Evolutionary conservation across 2,113 vertebrate species (phyloP).

Genomic region (Hyla sarda): DNA sequence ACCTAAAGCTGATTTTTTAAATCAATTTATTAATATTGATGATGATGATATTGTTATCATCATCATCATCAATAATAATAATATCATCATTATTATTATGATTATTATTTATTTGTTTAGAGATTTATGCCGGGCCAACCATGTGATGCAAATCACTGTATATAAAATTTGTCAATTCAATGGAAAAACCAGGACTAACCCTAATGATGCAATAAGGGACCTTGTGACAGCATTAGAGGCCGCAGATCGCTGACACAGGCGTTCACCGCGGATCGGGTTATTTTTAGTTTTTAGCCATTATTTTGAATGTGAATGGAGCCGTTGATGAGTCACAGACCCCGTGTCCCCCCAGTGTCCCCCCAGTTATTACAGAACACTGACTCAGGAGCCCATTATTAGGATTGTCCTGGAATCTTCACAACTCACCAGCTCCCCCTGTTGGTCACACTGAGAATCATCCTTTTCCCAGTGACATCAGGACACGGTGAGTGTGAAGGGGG

Average conservation of each 20-base stretch:
- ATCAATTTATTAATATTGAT: too few relatives aligned
- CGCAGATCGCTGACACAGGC: neutral
- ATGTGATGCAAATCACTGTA: neutral
- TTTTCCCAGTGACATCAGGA: neutral
- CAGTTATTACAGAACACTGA: neutral
- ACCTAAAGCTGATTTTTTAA: too few relatives aligned
- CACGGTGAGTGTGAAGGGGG: too few relatives aligned
- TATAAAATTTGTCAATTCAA: neutral
- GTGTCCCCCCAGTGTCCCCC: neutral
- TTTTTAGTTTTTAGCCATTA: neutral
- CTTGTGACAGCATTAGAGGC: neutral
- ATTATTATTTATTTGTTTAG: too few relatives aligned
- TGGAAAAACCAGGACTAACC: neutral
- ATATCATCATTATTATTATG: too few relatives aligned
- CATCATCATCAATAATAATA: too few relatives aligned
- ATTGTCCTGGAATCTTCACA: too few relatives aligned
- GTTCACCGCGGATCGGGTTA: neutral
- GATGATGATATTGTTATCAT: too few relatives aligned
- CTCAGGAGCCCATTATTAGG: neutral
- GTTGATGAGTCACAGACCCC: neutral
- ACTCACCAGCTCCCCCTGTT: slow-evolving; percentile 27
- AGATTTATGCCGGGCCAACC: too few relatives aligned
- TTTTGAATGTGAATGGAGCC: neutral
- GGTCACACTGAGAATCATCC: neutral
- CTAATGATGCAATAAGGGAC: neutral